Base-by-base conservation (phyloP, 2,888 invertebrate species). In the Dryocosmus kuriphilus region DNA sequence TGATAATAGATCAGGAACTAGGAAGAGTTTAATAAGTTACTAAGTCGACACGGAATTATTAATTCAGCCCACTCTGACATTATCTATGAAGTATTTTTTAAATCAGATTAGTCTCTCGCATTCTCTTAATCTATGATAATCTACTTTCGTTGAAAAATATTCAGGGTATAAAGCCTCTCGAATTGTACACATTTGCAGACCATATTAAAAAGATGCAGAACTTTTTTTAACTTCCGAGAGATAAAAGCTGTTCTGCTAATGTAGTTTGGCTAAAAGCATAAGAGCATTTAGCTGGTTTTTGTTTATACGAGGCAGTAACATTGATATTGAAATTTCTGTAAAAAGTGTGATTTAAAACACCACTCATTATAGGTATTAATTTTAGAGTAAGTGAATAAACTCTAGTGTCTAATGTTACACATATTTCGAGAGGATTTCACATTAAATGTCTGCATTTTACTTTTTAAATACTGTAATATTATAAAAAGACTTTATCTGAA, bases 211-310 rank as follows among this genome's bases (percentile, higher is more conserved):
- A n/a, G n/a, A 51, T n/a, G 51, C n/a, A n/a, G 9, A 8, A 51
- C n/a, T 19, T 51, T 51, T 51, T 51, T n/a, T n/a, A 51, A n/a
- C 51, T 9, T 9, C n/a, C 51, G n/a, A 51, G 51, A 51, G 51
- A n/a, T 9, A 51, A n/a, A n/a, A 51, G 51, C 51, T 51, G 7
- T n/a, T 51, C 51, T 51, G 2, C 9, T n/a, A 51, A n/a, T 51
- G n/a, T n/a, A 51, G n/a, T 46, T 16, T 8, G 51, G 51, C 51
- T n/a, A 9, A 51, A 51, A 51, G 51, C 51, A 51, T 51, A n/a
- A n/a, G n/a, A 51, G n/a, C 51, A 51, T 51, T n/a, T n/a, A 51
- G 51, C 51, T 51, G n/a, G 8, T n/a, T 51, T n/a, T 51, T 51
- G n/a, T 51, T 51, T 51, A 51, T n/a, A 9, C 51, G n/a, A 51